Conservation (phyloP, 2,113 vertebrate genomes). For the Micronycteris hirsuta region DNA sequence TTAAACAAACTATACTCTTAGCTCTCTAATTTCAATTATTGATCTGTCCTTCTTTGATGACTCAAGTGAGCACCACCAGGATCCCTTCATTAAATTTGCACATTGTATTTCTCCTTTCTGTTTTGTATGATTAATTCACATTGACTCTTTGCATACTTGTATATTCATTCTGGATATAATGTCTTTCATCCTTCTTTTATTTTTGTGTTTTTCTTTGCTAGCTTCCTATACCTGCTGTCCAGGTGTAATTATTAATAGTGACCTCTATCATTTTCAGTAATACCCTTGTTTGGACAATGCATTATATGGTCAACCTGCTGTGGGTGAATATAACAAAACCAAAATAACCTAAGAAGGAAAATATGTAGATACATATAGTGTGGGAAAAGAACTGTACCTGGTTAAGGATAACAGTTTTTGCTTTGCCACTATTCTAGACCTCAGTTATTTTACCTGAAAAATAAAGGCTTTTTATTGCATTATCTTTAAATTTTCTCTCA, state of each 20-base stretch:
- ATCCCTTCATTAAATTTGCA: conserved; percentile 46
- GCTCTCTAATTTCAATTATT: conserved; percentile 40
- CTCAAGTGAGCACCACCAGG: conserved; percentile 10
- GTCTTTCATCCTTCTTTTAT: not conserved
- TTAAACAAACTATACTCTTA: conserved; percentile 20
- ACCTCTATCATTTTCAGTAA: not conserved
- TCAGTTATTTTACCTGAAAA: not conserved
- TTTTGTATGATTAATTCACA: conserved; percentile 56
- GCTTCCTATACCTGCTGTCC: not conserved
- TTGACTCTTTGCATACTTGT: conserved; percentile 38
- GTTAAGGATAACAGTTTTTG: not conserved
- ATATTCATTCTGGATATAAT: conserved; percentile 33
- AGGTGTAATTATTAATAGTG: not conserved
- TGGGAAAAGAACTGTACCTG: not conserved
- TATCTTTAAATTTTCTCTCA: not conserved
- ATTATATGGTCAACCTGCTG: not conserved
- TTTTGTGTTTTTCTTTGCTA: not conserved
- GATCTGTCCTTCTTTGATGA: conserved; percentile 46
- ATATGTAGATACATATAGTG: not conserved
- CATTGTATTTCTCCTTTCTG: conserved; percentile 10
- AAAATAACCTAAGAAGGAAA: not conserved
- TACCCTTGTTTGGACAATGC: not conserved
- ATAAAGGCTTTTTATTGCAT: not conserved
- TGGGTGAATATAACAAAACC: not conserved
- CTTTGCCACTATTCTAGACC: not conserved